These are phyloP conservation scores for Achroia grisella DNA, from an alignment of 1,140 invertebrate genomes.

Conservation along the genomic window DNA sequence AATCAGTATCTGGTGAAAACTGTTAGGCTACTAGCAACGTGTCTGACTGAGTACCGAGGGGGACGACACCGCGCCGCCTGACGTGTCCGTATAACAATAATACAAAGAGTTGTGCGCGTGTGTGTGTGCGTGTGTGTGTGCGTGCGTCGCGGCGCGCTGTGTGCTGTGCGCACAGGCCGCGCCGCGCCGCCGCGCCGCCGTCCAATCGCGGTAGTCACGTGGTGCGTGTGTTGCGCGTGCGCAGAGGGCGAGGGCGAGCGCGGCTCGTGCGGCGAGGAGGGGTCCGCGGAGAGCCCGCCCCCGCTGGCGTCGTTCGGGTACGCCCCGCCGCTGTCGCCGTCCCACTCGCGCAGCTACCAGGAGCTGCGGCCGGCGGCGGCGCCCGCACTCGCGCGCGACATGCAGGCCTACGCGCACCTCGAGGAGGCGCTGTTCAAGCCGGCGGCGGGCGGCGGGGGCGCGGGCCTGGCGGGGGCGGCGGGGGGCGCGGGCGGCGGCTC, in stretches of 20 bases:
- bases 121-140: too few relatives aligned
- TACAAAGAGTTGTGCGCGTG: too few relatives aligned
- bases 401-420: constrained; percentile 56
- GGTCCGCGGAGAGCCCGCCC: constrained; percentile 39
- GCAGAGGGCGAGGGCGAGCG: constrained; percentile 51
- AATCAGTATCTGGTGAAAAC: too few relatives aligned
- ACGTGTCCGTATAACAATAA: too few relatives aligned
- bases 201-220: not conserved
- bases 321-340: constrained; percentile 44
- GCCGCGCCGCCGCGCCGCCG: not conserved
- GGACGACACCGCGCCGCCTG: too few relatives aligned
- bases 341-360: constrained; percentile 53
- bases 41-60: too few relatives aligned
- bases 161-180: too few relatives aligned
- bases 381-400: constrained; percentile 55
- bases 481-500: constrained; percentile 36
- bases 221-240: constrained; percentile 30
- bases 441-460: constrained; percentile 35
- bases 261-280: constrained; percentile 30
- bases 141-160: too few relatives aligned
- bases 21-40: too few relatives aligned
- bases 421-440: constrained; percentile 52
- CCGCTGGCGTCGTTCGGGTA: constrained; percentile 41
- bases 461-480: constrained; percentile 40
- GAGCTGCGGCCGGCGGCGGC: constrained; percentile 48